Conservation (phyloP, 92 coral and sea anemone species). For the Nematostella vectensis region DNA sequence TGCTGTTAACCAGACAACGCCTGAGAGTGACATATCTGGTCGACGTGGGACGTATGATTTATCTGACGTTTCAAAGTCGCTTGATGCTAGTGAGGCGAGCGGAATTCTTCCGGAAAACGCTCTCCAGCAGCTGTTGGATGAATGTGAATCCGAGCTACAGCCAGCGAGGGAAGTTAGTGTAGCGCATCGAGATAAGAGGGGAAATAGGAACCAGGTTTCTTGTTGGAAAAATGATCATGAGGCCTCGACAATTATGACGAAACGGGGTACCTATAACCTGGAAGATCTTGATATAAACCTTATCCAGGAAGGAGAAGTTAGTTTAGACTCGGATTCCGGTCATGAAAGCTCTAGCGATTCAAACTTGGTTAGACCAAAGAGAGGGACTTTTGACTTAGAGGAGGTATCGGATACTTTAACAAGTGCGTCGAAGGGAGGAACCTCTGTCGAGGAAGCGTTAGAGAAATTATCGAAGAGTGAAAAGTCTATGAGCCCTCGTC, state of each 20-base stretch:
- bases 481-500: background rate
- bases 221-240: too few relatives aligned
- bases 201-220: too few relatives aligned
- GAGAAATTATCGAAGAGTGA: conserved; percentile 25
- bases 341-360: background rate
- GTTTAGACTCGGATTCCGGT: background rate
- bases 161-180: background rate
- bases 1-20: background rate
- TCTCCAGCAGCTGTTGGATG: conserved; percentile 49
- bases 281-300: background rate
- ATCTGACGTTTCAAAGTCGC: conserved; percentile 32
- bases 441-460: conserved; percentile 46
- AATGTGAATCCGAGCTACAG: conserved; percentile 13
- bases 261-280: background rate
- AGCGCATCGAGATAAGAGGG: too few relatives aligned
- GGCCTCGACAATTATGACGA: too few relatives aligned
- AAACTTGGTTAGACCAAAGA: conserved; percentile 5
- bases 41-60: conserved; percentile 35
- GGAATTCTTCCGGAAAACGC: conserved; percentile 70
- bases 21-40: background rate
- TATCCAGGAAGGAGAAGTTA: background rate
- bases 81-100: conserved; percentile 25
- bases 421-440: conserved; percentile 41
- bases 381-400: conserved; percentile 70
- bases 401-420: conserved; percentile 55